Evolutionary conservation across 2,888 invertebrate genomes (phyloP), one percentile per base, ranked within the genome.

Genomic region (Alloscopus bannaensis): DNA sequence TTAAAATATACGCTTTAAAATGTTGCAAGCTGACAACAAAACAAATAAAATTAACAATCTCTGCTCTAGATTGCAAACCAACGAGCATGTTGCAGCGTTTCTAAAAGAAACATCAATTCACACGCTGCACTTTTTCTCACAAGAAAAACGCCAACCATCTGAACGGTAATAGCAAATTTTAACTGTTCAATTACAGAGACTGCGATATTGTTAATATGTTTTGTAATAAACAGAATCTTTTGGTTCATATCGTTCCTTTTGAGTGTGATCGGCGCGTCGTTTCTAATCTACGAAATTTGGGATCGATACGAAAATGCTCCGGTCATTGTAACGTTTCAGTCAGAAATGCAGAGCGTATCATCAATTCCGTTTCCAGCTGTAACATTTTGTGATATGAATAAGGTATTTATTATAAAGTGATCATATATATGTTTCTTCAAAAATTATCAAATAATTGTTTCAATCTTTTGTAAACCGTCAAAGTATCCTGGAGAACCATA

Each of bases 281-380:
- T 80, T 45, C 40, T 84, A 28, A 84, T 84, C 22, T 59, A 62
- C 22, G 78, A 64, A n/a, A 79, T 80, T 22, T 83, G 75, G 75
- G 47, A 78, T 24, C 76, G 80, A 18, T 79, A 81, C 57, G 50
- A 76, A 11, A 18, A 47, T 31, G 78, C 55, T 36, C 83, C 83
- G 11, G 81, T 83, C 3, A 82, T 83, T 22, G 80, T 83, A 3
- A 71, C 82, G 0, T 83, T 83, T 59, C 73, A 80, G 40, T 69
- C 83, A 4, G 36, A 66, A n/a, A 82, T 81, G 40, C 72, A 66
- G 3, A 59, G 55, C n/a, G 80, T 71, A 13, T 52, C 60, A 20
- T 76, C 80, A 3, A 78, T 83, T 11, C 81, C 83, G 31, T 83
- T 83, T 78, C 83, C 83, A 26, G 83, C 81, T 6, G 70, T 83